Evolutionary conservation across 2,113 vertebrate species (phyloP), one percentile per base, ranked within the genome.

Genomic region (Bubalus kerabau): DNA sequence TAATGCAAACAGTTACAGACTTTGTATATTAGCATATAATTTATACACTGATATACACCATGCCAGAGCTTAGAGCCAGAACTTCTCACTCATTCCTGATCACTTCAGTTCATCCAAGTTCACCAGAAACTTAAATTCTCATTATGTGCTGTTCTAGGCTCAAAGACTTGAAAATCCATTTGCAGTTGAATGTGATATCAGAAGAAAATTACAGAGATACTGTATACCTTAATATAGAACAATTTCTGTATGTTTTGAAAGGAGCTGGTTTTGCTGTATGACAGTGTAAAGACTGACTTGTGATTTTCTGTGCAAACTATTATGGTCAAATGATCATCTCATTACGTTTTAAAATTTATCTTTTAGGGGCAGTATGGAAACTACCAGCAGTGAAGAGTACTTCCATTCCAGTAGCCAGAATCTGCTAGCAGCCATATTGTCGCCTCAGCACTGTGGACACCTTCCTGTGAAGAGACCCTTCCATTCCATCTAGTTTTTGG

Each of bases 281-380:
- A 64, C 13, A 78, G 0, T 87, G 14, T 85, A 84, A 78, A 74
- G 80, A 67, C 60, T 74, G 67, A 24, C 81, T 71, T 94, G 13
- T 67, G 36, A 71, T 89, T 91, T 93, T 96, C 19, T 96, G 1
- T 95, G 80, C 43, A 28, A 40, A 67, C 43, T 82, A 24, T 87
- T 97, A 59, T 52, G 90, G 28, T 96, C 21, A 87, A 85, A 52
- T 12, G 76, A 2, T 97, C 67, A 24, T 81, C 97, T 99, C 96
- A 98, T 97, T 36, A 23, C 50, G 0, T 98, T 98, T 98, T 96
- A 67, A 16, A 67, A 36, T 98, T 99, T 97, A 43, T 95, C 98
- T 98, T 98, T 97, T 98, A 99, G 99, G 99, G 99, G 99, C 99
- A 99, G 94, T 99, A 99, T 98, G 99, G 99, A 99, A 99, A 99